Evolutionary conservation across 1,140 invertebrate species (phyloP), one percentile per base, ranked within the genome.

Genomic region (Anastrepha ludens): DNA sequence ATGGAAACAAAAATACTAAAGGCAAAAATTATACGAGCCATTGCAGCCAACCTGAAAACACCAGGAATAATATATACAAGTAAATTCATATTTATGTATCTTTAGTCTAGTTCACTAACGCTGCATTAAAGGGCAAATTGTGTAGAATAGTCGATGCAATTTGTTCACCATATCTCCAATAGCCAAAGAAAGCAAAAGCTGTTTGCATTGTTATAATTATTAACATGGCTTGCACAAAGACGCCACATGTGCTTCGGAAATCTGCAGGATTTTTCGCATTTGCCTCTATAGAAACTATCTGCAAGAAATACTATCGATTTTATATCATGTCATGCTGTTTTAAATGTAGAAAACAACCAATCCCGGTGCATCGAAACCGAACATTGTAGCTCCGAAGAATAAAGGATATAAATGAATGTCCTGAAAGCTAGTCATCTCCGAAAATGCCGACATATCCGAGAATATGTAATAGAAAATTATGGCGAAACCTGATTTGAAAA

Each of bases 211-310:
- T 87, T 2, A 96, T 94, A 15, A 98, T 97, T 65, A 96, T 94
- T 2, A 93, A 90, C 97, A 98, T 98, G 20, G 96, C 96, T 5
- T 95, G 92, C 90, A 97, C 97, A 13, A 98, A 93, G 0, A 98
- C 96, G 1, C 97, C 97, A 86, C 93, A 96, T 4, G 94, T 94
- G 1, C 95, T 95, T 3, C 95, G 94, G 90, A 97, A 98, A 85
- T 95, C 94, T 88, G 95, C 94, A 0, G 97, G 97, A 1, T 95
- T 96, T 91, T 95, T 95, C 97, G 98, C 98, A 89, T 97, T 97
- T 91, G 97, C 97, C 92, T 98, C 97, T 67, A 98, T 90, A 0
- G 97, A 97, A 59, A 98, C 94, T n/a, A 98, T 96, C 97, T 97
- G 89, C 8, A 74, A 3, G 2, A 70, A 44, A 44, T 62, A n/a